Base-by-base conservation (phyloP, 1,140 invertebrate genomes). In the Cotesia chilonis region DNA sequence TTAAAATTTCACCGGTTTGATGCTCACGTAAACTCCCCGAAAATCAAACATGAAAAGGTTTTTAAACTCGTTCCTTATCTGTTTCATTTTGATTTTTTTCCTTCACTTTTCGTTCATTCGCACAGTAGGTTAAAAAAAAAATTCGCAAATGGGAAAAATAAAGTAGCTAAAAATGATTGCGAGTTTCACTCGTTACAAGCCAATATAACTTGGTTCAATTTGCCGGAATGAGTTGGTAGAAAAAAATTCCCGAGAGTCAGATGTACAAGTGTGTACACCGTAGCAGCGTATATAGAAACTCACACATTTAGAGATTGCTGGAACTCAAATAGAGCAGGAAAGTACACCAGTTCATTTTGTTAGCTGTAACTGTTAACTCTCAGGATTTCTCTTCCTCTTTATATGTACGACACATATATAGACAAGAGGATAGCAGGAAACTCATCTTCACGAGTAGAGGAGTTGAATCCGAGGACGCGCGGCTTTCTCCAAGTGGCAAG, bases 141-240 rank as follows among this genome's bases (percentile, higher is more conserved):
- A 47, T 47, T 47, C 41, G 41, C 10, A 47, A 47, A 47, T 47
- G 41, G 28, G 10, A 66, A 66, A 38, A 47, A n/a, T 47, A 66
- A n/a, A 66, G 51, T 51, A 66, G 51, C 64, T 47, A 47, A 47
- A 47, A 47, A 47, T 47, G 41, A 47, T 57, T n/a, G 57, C 41
- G 37, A 41, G 14, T 52, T 64, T n/a, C 36, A 51, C 37, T 61
- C 14, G 57, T 59, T 60, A 70, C 60, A 61, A 70, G 41, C 41
- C 54, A 35, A 60, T 64, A 60, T 61, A 60, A 70, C 57, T 37
- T 35, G 38, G 68, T 70, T 70, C 59, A 70, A 70, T 70, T 70
- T 70, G 37, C 68, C 38, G 14, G 38, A 70, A 70, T 51, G 68
- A 61, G 55, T 20, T 12, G 38, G 6, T 47, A 12, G 28, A 61